Percentiles rank a stretch among this genome's conserved stretches.
phyloP scores from a whole-genome alignment of 2,113 vertebrate genomes.

The Meleagris gallopavo region DNA sequence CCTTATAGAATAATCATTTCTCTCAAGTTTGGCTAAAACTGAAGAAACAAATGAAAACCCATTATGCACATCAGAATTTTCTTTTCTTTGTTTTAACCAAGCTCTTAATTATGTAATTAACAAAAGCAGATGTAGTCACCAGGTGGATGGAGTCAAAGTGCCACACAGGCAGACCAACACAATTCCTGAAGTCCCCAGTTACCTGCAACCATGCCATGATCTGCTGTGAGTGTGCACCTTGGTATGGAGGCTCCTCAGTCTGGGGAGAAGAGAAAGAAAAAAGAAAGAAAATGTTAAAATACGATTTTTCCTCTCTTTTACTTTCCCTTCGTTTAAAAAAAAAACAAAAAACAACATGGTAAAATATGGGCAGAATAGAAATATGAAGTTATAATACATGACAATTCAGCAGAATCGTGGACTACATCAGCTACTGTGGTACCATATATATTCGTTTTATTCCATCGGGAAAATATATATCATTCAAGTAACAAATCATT shows the following conservation, averaged over 20 bases:
- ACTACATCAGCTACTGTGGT: constrained; percentile 30
- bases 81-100: not conserved
- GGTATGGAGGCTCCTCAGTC: rapidly evolving
- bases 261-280: not conserved
- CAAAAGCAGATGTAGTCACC: not conserved
- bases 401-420: constrained; percentile 51
- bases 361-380: not conserved
- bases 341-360: not conserved
- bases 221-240: not conserved
- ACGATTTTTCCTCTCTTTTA: not conserved
- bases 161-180: not conserved
- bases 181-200: not conserved
- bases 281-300: not conserved
- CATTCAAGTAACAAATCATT: constrained; percentile 43
- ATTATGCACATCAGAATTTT: not conserved
- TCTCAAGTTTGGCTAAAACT: not conserved
- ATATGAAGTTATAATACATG: constrained; percentile 18
- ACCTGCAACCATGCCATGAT: rapidly evolving
- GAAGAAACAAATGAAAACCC: not conserved
- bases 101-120: not conserved
- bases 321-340: not conserved
- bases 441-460: constrained; percentile 36
- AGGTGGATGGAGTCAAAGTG: not conserved
- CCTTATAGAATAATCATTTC: not conserved
- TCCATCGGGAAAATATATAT: constrained; percentile 28